Base-by-base conservation (phyloP, 1,140 invertebrate genomes). In the Cheumatopsyche charites region DNA sequence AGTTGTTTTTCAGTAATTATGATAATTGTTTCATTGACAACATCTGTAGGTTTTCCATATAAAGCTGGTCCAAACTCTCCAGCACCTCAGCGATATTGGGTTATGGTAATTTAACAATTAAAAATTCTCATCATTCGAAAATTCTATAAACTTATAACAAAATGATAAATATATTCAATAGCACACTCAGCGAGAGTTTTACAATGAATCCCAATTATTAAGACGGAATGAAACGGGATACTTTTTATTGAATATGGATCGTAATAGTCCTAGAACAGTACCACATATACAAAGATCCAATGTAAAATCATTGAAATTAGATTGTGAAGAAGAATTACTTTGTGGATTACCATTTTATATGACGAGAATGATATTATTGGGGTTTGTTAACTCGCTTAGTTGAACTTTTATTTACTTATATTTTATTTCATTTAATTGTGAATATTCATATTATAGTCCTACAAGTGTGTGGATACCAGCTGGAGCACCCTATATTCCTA, bases 191-290 rank as follows among this genome's bases (percentile, higher is more conserved):
- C 63, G 75, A 0, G 21, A 71, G n/a, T 72, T 76, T 25, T 67
- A 61, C 29, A 36, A 76, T 45, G 72, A 73, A 61, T 55, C n/a
- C 2, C 13, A 36, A 15, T 11, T 15, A 6, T n/a, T 73, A 36
- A 41, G 69, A 29, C 42, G 67, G 17, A 21, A 25, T 1, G 72
- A 73, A 25, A 72, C 72, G 0, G 75, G 75, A 9, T 76, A 73
- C 29, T 76, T 76, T 25, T 47, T 76, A 12, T 47, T 71, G 2
- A 76, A 76, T 42, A 21, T 69, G 12, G 75, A 76, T 61, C n/a
- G 65, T 13, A 76, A 76, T 21, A 73, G 75, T 52, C 72, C 71
- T 12, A 43, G 67, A 5, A 76, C 72, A 6, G 61, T 76, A 11
- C 66, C 66, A 17, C 11, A 70, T 5, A 9, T 3, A 12, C 45